Base-by-base conservation (phyloP, 2,797 vertebrate genomes). In the Pelochelys cantorii region DNA sequence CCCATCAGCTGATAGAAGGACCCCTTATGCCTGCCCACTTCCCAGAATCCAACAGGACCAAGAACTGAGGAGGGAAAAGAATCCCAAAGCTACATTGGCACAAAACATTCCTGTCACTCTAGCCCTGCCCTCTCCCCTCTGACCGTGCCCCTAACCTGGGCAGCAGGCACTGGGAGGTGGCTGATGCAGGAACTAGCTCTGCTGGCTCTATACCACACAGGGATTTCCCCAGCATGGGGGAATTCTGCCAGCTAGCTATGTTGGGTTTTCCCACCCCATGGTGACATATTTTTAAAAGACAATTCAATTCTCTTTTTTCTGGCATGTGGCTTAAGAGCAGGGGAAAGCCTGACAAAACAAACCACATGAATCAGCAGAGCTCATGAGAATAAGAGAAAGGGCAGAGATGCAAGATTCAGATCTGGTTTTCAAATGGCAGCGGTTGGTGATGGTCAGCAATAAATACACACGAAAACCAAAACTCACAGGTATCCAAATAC, bases 151-250 rank as follows among this genome's bases (percentile, higher is more conserved):
- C 74, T 48, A 48, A 25, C 42, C 23, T 48, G 42, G 37, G 42
- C 37, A 34, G 62, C 22, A 6, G 71, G 22, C 37, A 5, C 37
- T 20, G 0, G 57, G 29, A 52, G 52, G 59, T 75, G 1, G 12
- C 29, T 22, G 68, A 37, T 74, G 77, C 52, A 81, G 42, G n/a
- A 15, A 13, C 1, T 65, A 25, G 79, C 75, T 1, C 7, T 88
- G 88, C 93, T 90, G 31, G 87, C 85, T 52, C 1, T 59, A n/a
- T 0, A 0, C 11, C 0, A 79, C 82, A 12, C 25, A 25, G 87
- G 87, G 7, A 1, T 0, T n/a, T 85, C 29, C 71, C 34, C 42
- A 8, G 27, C 0, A 1, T 53, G 77, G 34, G 10, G 2, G 85
- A 54, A 8, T 20, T 37, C 14, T 12, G 59, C 88, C 15, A 84